These are phyloP conservation scores for Omphaloscelis lunosa DNA, from an alignment of 2,888 invertebrate genomes.

Conservation along the genomic window DNA sequence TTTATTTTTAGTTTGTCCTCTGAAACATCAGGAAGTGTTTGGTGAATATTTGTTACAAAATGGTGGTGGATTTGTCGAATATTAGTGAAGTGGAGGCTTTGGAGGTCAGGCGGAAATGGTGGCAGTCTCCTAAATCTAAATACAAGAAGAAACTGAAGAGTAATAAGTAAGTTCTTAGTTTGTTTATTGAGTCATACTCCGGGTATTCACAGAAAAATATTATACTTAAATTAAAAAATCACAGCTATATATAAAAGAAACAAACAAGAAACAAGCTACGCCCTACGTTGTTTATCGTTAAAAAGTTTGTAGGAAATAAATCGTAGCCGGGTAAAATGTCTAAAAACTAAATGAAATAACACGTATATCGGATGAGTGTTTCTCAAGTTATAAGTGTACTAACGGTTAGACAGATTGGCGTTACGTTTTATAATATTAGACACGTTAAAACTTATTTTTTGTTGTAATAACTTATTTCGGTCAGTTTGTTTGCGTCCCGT, in stretches of 20 bases:
- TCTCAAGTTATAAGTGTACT: background rate
- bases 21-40: constrained; percentile 44
- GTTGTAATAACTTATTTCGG: background rate
- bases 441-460: too few relatives aligned
- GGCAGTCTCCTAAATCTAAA: constrained; percentile 82
- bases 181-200: background rate
- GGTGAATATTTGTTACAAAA: constrained; percentile 8
- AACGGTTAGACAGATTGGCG: background rate
- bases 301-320: background rate
- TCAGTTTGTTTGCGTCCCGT: background rate
- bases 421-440: background rate
- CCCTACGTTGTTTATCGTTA: too few relatives aligned
- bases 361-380: background rate
- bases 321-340: background rate
- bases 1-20: constrained; percentile 60
- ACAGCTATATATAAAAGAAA: background rate
- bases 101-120: constrained; percentile 82
- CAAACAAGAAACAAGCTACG: too few relatives aligned
- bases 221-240: background rate
- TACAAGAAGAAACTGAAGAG: constrained; percentile 75
- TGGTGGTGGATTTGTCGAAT: constrained; percentile 75
- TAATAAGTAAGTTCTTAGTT: constrained; percentile 69
- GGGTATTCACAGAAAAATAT: background rate
- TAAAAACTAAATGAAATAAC: background rate
- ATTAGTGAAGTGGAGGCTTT: constrained; percentile 78